Conservation (phyloP, 2,888 invertebrate species). For the Tiphia femorata region DNA sequence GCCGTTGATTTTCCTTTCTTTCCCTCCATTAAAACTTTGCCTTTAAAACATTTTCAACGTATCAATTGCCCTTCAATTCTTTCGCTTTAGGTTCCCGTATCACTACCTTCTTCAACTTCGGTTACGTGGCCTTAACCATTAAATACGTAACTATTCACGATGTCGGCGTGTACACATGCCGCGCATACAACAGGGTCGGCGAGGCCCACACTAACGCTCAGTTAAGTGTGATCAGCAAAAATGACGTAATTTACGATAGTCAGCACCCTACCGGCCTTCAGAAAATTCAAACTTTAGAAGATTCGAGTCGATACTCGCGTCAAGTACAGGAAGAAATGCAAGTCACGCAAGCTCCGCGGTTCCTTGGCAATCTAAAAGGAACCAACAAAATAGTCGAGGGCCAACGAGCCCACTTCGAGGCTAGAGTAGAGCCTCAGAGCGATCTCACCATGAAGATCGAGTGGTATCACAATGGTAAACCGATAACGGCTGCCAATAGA, state of each 20-base stretch:
- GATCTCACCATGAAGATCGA: constrained; percentile 94
- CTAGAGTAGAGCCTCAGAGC: constrained; percentile 93
- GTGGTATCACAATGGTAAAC: constrained; percentile 97
- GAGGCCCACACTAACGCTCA: constrained; percentile 87
- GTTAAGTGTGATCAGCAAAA: constrained; percentile 86
- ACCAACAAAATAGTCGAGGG: constrained; percentile 95
- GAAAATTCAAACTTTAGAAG: constrained; percentile 92
- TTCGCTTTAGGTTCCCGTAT: constrained; percentile 79
- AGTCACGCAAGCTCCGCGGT: constrained; percentile 86
- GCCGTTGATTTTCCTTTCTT: constrained; percentile 41
- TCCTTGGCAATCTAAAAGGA: constrained; percentile 89
- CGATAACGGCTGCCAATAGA: constrained; percentile 89
- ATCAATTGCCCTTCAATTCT: background rate
- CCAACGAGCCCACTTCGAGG: constrained; percentile 95
- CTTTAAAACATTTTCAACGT: too few species aligned
- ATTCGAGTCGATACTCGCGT: constrained; percentile 80
- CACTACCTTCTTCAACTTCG: constrained; percentile 94
- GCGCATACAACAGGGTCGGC: constrained; percentile 88
- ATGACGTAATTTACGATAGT: constrained; percentile 88
- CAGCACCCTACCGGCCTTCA: constrained; percentile 93
- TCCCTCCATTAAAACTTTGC: too few species aligned
- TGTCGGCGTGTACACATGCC: constrained; percentile 89
- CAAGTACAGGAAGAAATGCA: constrained; percentile 78
- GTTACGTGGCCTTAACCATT: constrained; percentile 94
- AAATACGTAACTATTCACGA: constrained; percentile 92